phyloP scores from a whole-genome alignment of 2,888 invertebrate genomes.

The Alsophila aescularia region DNA sequence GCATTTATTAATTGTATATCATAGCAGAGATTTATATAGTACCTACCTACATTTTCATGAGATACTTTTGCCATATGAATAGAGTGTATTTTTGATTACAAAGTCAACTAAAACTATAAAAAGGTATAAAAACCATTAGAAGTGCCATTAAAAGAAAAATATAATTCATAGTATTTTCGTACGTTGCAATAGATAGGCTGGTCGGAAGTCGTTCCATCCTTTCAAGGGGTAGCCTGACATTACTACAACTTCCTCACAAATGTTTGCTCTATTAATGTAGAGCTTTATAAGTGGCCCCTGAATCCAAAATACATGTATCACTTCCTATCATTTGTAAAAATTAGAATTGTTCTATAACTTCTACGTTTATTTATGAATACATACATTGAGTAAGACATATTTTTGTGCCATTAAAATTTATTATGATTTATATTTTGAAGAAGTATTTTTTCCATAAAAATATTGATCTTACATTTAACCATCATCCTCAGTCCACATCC shows the following conservation, averaged over 20 bases:
- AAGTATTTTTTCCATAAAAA: background rate
- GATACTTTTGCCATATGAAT: constrained; percentile 31
- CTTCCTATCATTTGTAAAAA: background rate
- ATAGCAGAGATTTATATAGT: constrained; percentile 34
- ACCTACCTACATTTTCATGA: constrained; percentile 20
- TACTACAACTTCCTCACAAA: too few species aligned
- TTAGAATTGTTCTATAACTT: background rate
- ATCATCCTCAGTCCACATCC: too few species aligned
- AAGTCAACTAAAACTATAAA: constrained; percentile 34
- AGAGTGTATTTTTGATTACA: constrained; percentile 37
- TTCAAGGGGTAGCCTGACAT: too few species aligned
- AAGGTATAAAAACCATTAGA: constrained; percentile 60
- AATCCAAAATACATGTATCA: background rate
- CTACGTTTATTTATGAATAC: background rate
- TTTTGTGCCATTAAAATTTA: constrained; percentile 46
- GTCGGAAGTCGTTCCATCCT: background rate
- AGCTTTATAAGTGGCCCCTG: background rate
- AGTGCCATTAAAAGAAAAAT: constrained; percentile 74
- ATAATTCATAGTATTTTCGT: constrained; percentile 78
- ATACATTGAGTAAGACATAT: constrained; percentile 43
- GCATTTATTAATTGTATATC: constrained; percentile 27
- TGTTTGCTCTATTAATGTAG: too few species aligned
- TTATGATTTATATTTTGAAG: constrained; percentile 8
- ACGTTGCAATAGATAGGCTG: constrained; percentile 59
- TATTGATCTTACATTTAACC: background rate